Conservation (phyloP, 2,797 vertebrate species). For the Hirundo rustica region DNA sequence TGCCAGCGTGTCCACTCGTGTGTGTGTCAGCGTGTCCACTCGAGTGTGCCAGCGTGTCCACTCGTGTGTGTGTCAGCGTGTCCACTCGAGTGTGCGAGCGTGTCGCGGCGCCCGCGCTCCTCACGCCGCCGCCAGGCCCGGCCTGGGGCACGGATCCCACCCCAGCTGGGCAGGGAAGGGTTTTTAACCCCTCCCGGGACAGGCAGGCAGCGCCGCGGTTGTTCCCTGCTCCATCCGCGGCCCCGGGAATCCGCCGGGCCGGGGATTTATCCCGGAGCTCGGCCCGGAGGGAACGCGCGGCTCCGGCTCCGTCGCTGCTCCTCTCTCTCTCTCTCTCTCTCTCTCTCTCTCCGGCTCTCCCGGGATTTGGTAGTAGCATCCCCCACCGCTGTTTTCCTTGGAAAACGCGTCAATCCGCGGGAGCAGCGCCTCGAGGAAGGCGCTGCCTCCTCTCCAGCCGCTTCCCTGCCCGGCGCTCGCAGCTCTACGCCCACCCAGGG, state of each 20-base stretch:
- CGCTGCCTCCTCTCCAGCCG: neutral
- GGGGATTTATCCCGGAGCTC: neutral
- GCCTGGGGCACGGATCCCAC: too few relatives aligned
- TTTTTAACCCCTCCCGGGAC: too few relatives aligned
- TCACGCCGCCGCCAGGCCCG: too few relatives aligned
- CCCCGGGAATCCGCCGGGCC: neutral
- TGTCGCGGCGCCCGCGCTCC: too few relatives aligned
- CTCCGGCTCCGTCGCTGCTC: neutral
- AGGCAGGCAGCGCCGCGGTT: neutral
- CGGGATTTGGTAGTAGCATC: conserved; percentile 1
- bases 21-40: too few relatives aligned
- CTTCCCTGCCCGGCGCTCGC: neutral
- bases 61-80: too few relatives aligned
- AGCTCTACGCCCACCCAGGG: neutral
- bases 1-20: too few relatives aligned
- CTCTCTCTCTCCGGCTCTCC: neutral
- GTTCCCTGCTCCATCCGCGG: neutral
- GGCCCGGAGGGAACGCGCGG: neutral
- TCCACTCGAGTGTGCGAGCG: fast-evolving
- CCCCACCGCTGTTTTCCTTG: conserved; percentile 34
- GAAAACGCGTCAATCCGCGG: conserved; percentile 16
- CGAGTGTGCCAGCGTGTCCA: too few relatives aligned
- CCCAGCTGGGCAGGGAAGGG: too few relatives aligned
- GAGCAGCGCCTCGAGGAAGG: neutral
- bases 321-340: neutral